phyloP scores from a whole-genome alignment of 2,113 vertebrate species.

The Neoarius graeffei region DNA sequence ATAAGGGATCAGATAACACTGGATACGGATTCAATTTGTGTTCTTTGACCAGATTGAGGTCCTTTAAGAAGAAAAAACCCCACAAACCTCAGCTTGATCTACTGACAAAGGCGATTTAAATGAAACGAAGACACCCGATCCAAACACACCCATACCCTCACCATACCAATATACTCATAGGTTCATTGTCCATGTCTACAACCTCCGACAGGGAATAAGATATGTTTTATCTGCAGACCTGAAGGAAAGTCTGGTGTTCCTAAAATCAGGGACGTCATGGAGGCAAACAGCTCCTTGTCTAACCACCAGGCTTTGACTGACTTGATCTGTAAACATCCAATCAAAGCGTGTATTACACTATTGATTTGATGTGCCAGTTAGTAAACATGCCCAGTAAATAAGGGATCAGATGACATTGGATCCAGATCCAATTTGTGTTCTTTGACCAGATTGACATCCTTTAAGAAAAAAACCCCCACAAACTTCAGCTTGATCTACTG shows the following conservation, averaged over 20 bases:
- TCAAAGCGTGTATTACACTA: background rate
- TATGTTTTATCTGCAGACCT: background rate
- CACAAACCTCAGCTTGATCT: background rate
- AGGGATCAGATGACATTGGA: background rate
- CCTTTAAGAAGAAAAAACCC: background rate
- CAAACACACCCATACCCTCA: background rate
- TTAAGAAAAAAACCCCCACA: too few relatives aligned
- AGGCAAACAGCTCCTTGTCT: background rate
- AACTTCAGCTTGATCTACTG: too few relatives aligned
- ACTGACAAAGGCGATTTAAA: background rate
- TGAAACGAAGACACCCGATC: background rate
- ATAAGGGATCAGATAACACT: background rate
- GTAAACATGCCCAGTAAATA: background rate
- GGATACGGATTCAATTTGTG: background rate
- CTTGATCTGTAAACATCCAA: background rate
- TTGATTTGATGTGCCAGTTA: constrained; percentile 8
- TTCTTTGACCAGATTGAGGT: background rate
- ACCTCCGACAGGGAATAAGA: background rate
- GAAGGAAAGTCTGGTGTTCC: background rate
- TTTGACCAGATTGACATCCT: too few relatives aligned
- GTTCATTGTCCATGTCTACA: background rate
- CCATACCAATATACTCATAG: background rate
- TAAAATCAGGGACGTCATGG: background rate
- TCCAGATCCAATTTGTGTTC: too few relatives aligned
- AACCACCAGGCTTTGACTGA: background rate